Evolutionary conservation across 2,888 invertebrate species (phyloP), one percentile per base, ranked within the genome.

Genomic region (Apamea anceps): DNA sequence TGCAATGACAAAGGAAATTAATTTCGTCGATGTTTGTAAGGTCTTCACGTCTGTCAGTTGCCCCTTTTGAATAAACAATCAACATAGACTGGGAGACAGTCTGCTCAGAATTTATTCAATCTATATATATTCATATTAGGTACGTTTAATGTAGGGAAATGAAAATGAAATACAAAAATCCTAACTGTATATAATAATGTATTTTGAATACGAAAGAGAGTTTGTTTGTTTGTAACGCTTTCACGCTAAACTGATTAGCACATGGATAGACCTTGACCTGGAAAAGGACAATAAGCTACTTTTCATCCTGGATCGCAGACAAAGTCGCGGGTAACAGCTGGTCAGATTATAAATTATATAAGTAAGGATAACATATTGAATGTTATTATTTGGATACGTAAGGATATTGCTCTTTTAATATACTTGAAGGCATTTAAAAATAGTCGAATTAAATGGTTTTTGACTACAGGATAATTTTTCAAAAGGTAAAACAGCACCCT

Each of bases 51-150:
- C 72, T 57, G 48, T 84, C 80, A 80, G 84, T 73, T 84, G 79
- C n/a, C 72, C 68, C 65, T 80, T 70, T 72, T 85, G 73, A 85
- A 87, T 87, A 80, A 84, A 84, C 42, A 87, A 84, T 74, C 13
- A 67, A 51, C 25, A 51, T 51, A 75, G 86, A 12, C 75, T 10
- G 15, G 32, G 71, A 83, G 75, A 18, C n/a, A 3, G 82, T 60
- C 28, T 48, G 51, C 74, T n/a, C 12, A 6, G n/a, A 65, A 73
- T 60, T 32, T 68, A 81, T 66, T 28, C 4, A 71, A 60, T 71
- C n/a, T 60, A 6, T 78, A 21, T 72, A 1, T 32, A 5, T 13
- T 18, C 0, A 32, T 37, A 25, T 25, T 4, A n/a, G n/a, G n/a
- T n/a, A 25, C 32, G 25, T 71, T 6, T 54, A 54, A 32, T 25